Conservation (phyloP, 92 coral and sea anemone genomes). For the Parazoanthus darwini region DNA sequence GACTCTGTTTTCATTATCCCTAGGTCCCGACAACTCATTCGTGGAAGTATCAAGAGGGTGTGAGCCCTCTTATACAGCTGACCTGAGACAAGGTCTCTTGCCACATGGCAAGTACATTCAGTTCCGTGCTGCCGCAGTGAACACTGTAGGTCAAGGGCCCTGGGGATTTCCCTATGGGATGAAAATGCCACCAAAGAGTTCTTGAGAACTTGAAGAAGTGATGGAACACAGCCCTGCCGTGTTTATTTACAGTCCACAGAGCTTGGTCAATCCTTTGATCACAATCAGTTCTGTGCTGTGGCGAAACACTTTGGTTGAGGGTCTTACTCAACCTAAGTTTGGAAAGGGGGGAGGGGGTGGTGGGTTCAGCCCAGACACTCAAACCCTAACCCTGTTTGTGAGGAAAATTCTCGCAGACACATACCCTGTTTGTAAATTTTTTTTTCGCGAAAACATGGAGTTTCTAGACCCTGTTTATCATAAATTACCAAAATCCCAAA, state of each 20-base stretch:
- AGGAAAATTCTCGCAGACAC: too few species aligned
- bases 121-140: constrained; percentile 93
- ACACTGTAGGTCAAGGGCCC: constrained; percentile 77
- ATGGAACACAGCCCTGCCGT: neutral
- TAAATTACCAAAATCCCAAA: too few species aligned
- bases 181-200: constrained; percentile 61
- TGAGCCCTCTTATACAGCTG: constrained; percentile 60
- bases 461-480: too few species aligned
- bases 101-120: constrained; percentile 81
- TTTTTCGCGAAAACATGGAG: too few species aligned
- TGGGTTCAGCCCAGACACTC: too few species aligned
- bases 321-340: too few species aligned
- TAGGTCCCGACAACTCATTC: constrained; percentile 82
- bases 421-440: too few species aligned
- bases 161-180: constrained; percentile 92
- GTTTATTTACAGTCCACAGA: neutral
- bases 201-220: neutral
- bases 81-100: constrained; percentile 51
- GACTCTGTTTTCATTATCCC: neutral
- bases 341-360: too few species aligned
- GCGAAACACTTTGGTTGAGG: neutral
- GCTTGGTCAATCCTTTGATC: neutral
- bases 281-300: neutral
- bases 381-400: too few species aligned
- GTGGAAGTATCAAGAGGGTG: constrained; percentile 82